Base-by-base conservation (phyloP, 2,113 vertebrate species). In the Lamprologus speciosus region DNA sequence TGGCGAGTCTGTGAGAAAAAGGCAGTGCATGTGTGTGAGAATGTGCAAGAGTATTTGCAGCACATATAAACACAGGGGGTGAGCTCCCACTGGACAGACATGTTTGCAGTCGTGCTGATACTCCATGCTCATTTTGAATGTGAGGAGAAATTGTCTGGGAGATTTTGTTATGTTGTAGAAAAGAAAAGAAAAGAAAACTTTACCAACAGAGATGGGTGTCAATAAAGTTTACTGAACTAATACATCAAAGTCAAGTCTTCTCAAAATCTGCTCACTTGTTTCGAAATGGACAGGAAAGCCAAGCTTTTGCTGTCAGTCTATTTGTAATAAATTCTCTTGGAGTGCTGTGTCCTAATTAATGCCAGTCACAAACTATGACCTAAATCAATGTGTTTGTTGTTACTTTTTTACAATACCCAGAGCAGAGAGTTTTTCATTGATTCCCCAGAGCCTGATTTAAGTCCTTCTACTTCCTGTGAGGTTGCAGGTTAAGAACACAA, bases 81-180 rank as follows among this genome's bases (percentile, higher is more conserved):
- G 80, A 84, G 28, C 79, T 92, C 91, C 91, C 92, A 89, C 89
- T 19, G 91, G 90, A 91, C 88, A 50, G 51, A 80, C 57, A 42
- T 55, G 80, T 33, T 65, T 78, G 42, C 65, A 88, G 80, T 73
- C 28, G 8, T 53, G 78, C 68, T 54, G 23, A 51, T 47, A 21
- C 51, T 51, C 83, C 86, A 79, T 5, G 33, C 54, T 87, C 35
- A 26, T 13, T 79, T 50, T 65, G 28, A 81, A 57, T 55, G 10
- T 58, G 21, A n/a, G 37, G 70, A n/a, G 12, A 60, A 54, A 19
- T 83, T 80, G 5, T 60, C 23, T 21, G 81, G 11, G 53, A 37
- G 42, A 55, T n/a, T 37, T 63, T 28, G 21, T 53, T 37, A 80
- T 47, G 14, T 35, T 60, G 54, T 42, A 12, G 45, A 73, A 40